Evolutionary conservation across 2,888 invertebrate genomes (phyloP).

Genomic region (Scaptomyza caliginosa): DNA sequence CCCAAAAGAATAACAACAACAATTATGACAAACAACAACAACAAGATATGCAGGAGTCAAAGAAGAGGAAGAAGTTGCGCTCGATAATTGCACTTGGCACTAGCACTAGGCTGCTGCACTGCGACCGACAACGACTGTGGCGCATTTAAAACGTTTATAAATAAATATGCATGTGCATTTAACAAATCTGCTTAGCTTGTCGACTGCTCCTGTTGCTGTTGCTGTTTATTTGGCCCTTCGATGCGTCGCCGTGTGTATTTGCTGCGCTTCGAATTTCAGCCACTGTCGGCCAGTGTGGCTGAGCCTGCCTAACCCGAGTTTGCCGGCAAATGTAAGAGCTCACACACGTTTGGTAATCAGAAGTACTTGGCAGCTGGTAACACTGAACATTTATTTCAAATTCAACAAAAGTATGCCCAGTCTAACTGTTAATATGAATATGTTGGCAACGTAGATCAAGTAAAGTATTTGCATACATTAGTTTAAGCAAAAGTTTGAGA

Average conservation of each 20-base stretch:
- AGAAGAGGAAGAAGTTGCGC: constrained; percentile 29
- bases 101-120: constrained; percentile 19
- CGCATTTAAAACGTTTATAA: constrained; percentile 57
- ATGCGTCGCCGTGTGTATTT: constrained; percentile 54
- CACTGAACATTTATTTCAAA: background rate
- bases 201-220: constrained; percentile 41
- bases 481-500: background rate
- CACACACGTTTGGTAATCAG: background rate
- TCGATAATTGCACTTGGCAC: constrained; percentile 61
- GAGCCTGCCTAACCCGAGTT: background rate
- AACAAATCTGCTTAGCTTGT: constrained; percentile 40
- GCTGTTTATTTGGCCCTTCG: constrained; percentile 40
- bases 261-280: constrained; percentile 60
- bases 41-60: constrained; percentile 17
- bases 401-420: background rate
- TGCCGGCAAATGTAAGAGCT: background rate
- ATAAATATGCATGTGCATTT: constrained; percentile 61
- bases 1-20: constrained; percentile 40
- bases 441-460: constrained; percentile 13
- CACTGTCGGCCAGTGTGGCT: constrained; percentile 52
- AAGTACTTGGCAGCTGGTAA: constrained; percentile 7
- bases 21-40: constrained; percentile 15
- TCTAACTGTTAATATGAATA: background rate
- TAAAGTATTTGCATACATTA: background rate
- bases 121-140: background rate